These are phyloP conservation scores for Elysia crispata DNA, from an alignment of 2,888 invertebrate genomes.

Conservation along the genomic window DNA sequence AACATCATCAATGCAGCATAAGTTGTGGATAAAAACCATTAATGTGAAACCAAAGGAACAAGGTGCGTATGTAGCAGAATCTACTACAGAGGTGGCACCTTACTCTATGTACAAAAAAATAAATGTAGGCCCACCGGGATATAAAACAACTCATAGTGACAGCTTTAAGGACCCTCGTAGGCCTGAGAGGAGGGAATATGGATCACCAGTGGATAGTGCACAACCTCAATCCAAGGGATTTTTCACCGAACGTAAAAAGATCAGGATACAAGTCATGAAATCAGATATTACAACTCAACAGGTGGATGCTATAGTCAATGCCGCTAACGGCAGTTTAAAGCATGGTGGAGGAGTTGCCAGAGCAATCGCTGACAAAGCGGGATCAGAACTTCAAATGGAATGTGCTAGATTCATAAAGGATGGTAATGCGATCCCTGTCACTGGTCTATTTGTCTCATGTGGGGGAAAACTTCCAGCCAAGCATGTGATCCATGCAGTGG, in stretches of 20 bases:
- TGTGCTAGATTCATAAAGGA: constrained; percentile 22
- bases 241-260: background rate
- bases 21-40: too few species aligned
- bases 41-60: too few species aligned
- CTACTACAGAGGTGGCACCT: too few species aligned
- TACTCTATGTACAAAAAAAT: too few species aligned
- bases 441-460: constrained; percentile 40
- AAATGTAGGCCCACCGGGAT: too few species aligned
- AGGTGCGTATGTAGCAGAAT: too few species aligned
- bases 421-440: constrained; percentile 24
- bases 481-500: constrained; percentile 49
- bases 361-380: constrained; percentile 45
- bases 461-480: constrained; percentile 41
- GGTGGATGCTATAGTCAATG: constrained; percentile 51
- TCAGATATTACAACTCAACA: constrained; percentile 47
- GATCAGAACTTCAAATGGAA: constrained; percentile 33
- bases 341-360: constrained; percentile 48
- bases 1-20: too few species aligned
- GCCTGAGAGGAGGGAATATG: too few species aligned
- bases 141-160: too few species aligned
- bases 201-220: too few species aligned
- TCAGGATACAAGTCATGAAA: constrained; percentile 34
- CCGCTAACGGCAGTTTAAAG: constrained; percentile 37
- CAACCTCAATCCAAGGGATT: too few species aligned
- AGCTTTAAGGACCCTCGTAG: too few species aligned